These are phyloP conservation scores for Rhagophthalmus giganteus DNA, from an alignment of 2,888 invertebrate genomes.

Conservation along the genomic window DNA sequence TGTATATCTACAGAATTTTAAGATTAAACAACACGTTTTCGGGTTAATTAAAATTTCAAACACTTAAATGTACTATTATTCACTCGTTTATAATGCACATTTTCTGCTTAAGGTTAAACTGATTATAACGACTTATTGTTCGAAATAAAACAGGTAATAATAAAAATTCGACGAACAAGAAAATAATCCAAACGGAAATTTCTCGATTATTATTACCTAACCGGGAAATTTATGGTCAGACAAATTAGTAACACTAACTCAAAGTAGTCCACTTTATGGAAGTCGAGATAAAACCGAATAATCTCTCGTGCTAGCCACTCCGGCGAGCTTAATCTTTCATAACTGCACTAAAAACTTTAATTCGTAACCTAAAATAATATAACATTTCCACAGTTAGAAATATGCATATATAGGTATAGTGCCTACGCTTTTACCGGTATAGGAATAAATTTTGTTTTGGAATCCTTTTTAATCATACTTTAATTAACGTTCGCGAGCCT, in stretches of 20 bases:
- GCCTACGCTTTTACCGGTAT: slow-evolving; percentile 4
- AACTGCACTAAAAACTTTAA: slow-evolving; percentile 18
- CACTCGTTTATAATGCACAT: no score
- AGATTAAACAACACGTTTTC: no score
- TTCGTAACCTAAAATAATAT: slow-evolving; percentile 18
- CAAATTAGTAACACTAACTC: slow-evolving; percentile 9
- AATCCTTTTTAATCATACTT: slow-evolving; percentile 26
- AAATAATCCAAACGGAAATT: slow-evolving; percentile 1
- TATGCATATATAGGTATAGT: no score
- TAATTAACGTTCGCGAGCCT: slow-evolving; percentile 24
- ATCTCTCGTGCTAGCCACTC: slow-evolving; percentile 12
- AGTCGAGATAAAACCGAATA: slow-evolving; percentile 18
- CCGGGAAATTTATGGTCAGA: no score
- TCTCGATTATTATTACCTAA: neutral
- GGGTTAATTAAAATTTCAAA: no score
- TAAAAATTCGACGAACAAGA: neutral
- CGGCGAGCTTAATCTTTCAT: slow-evolving; percentile 13
- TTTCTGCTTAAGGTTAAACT: no score
- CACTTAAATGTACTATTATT: no score
- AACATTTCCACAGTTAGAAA: slow-evolving; percentile 11
- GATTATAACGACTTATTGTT: neutral
- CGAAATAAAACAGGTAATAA: neutral
- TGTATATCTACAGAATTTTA: no score
- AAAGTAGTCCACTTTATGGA: slow-evolving; percentile 8
- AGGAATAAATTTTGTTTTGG: slow-evolving; percentile 17